These are phyloP conservation scores for Sandelia bainsii DNA, from an alignment of 2,797 vertebrate species.

Conservation along the genomic window DNA sequence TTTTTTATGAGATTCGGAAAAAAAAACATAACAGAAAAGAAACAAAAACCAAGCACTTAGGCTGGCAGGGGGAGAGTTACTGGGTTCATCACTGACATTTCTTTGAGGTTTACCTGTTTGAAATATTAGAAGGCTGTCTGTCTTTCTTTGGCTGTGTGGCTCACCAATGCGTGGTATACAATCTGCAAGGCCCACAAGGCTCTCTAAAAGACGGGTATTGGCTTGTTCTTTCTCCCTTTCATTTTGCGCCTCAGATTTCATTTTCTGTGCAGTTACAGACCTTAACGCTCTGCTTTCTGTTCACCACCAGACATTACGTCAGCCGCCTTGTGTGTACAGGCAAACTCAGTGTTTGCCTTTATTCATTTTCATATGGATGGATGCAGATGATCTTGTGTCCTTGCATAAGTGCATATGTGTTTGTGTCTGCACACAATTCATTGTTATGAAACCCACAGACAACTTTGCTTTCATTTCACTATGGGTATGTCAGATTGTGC, in stretches of 20 bases:
- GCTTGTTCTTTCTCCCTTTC: conserved; percentile 43
- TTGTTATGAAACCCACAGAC: conserved; percentile 58
- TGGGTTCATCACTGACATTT: conserved; percentile 46
- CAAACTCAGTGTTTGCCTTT: conserved; percentile 17
- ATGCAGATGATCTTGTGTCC: conserved; percentile 34
- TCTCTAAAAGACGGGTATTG: conserved; percentile 44
- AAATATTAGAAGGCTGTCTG: conserved; percentile 48
- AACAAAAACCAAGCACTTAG: conserved; percentile 6
- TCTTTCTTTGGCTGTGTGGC: conserved; percentile 17
- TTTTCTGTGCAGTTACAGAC: conserved; percentile 19
- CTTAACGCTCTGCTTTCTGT: conserved; percentile 14
- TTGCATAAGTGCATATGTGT: conserved; percentile 18
- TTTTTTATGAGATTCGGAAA: background rate
- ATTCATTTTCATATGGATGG: conserved; percentile 19
- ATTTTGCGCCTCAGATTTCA: conserved; percentile 45
- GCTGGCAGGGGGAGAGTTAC: conserved; percentile 13
- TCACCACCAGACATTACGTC: conserved; percentile 51
- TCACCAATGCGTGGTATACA: conserved; percentile 27
- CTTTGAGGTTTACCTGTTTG: conserved; percentile 53
- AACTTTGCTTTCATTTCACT: conserved; percentile 57
- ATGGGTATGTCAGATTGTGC: conserved; percentile 35
- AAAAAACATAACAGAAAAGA: conserved; percentile 30
- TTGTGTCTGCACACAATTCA: conserved; percentile 19
- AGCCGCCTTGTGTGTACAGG: conserved; percentile 31
- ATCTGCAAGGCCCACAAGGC: conserved; percentile 45